These are phyloP conservation scores for Philaenus spumarius DNA, from an alignment of 1,140 invertebrate genomes.

Conservation along the genomic window DNA sequence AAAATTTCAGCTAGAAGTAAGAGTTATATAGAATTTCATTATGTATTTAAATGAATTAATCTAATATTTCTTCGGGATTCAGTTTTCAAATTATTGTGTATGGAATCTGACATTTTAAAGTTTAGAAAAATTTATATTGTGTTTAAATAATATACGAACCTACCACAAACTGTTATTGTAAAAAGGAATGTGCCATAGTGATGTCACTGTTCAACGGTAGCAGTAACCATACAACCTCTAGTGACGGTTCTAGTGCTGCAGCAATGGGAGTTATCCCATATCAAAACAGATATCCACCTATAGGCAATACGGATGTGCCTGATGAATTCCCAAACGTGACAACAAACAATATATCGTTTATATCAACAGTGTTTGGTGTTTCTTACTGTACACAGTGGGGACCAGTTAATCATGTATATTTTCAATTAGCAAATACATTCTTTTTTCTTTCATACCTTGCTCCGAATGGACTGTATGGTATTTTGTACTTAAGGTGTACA, in stretches of 20 bases:
- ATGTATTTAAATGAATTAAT: no score
- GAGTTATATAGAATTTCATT: no score
- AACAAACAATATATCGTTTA: constrained; percentile 11
- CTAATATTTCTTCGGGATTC: no score
- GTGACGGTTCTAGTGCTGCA: not conserved
- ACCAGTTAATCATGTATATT: constrained; percentile 63
- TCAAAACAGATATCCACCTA: not conserved
- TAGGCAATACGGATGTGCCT: not conserved
- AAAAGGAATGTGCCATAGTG: not conserved
- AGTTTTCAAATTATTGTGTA: no score
- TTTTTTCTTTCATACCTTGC: constrained; percentile 74
- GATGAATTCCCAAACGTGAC: constrained; percentile 9
- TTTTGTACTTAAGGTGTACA: constrained; percentile 67
- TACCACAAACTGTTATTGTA: no score
- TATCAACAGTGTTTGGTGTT: constrained; percentile 15
- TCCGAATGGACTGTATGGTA: constrained; percentile 67
- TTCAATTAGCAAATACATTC: constrained; percentile 76
- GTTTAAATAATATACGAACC: no score
- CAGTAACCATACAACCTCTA: not conserved
- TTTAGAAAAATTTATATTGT: no score
- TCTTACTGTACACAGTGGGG: constrained; percentile 39
- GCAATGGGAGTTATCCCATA: constrained; percentile 6
- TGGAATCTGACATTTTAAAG: no score
- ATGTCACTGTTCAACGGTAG: constrained; percentile 3
- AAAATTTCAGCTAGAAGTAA: no score